Conservation (phyloP, 2,888 invertebrate genomes). For the Chaetogeoica ovagalla region DNA sequence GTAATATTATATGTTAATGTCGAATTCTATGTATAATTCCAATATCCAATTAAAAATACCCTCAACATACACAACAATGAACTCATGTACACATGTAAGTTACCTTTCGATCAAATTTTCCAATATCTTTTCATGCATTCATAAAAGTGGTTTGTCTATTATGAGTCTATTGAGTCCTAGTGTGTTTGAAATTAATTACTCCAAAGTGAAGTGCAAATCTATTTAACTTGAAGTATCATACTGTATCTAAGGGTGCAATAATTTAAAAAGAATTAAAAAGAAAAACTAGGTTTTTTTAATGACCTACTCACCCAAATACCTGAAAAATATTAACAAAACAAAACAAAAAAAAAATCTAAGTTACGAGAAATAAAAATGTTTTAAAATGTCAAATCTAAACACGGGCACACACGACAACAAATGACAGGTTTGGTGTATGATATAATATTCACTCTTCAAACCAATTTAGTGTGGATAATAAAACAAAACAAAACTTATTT, state of each 20-base stretch:
- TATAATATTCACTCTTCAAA: slow-evolving; percentile 49
- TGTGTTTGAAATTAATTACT: slow-evolving; percentile 36
- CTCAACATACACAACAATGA: neutral
- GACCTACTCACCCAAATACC: slow-evolving; percentile 55
- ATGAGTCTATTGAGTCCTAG: neutral
- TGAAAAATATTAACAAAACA: slow-evolving; percentile 60
- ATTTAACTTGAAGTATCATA: slow-evolving; percentile 13
- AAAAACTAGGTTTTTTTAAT: slow-evolving; percentile 52
- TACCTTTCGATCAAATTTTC: slow-evolving; percentile 3
- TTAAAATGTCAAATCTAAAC: slow-evolving; percentile 50
- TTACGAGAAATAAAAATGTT: slow-evolving; percentile 64
- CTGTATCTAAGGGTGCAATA: slow-evolving; percentile 42
- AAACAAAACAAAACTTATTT: slow-evolving; percentile 35
- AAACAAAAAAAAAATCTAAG: slow-evolving; percentile 59
- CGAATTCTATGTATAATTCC: too few species aligned
- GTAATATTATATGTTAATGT: too few species aligned
- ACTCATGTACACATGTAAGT: neutral
- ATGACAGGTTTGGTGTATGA: slow-evolving; percentile 33
- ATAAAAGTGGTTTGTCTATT: slow-evolving; percentile 17
- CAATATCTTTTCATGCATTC: slow-evolving; percentile 25
- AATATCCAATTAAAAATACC: too few species aligned
- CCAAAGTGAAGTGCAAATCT: slow-evolving; percentile 37
- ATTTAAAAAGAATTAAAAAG: slow-evolving; percentile 37
- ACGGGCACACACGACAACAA: slow-evolving; percentile 41
- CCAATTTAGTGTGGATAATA: slow-evolving; percentile 32